Evolutionary conservation across 1,140 invertebrate genomes (phyloP).

Genomic region (Drosophila yakuba): DNA sequence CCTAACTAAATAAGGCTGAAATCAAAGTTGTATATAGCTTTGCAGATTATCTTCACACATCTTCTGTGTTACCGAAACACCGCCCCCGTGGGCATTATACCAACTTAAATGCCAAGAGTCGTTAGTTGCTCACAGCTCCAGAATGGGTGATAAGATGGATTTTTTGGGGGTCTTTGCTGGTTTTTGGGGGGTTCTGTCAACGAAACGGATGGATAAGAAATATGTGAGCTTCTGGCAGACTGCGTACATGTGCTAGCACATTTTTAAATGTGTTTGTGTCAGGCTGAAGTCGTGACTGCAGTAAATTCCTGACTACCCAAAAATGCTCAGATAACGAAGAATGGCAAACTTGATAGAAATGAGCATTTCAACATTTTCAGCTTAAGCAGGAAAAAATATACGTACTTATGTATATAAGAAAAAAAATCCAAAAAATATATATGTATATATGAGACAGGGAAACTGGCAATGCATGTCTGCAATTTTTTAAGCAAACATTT

Average conservation of each 20-base stretch:
- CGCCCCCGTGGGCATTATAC: slow-evolving; percentile 28
- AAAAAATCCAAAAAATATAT: not conserved
- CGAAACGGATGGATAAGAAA: slow-evolving; percentile 27
- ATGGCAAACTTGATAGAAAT: slow-evolving; percentile 47
- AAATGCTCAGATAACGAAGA: slow-evolving; percentile 47
- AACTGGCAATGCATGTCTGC: slow-evolving; percentile 67
- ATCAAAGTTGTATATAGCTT: slow-evolving; percentile 38
- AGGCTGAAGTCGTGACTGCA: slow-evolving; percentile 70
- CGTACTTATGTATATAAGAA: not conserved
- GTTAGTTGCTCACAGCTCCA: slow-evolving; percentile 27
- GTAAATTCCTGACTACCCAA: slow-evolving; percentile 66
- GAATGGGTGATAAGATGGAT: slow-evolving; percentile 15
- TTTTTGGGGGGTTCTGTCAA: slow-evolving; percentile 32
- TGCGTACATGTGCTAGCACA: slow-evolving; percentile 60
- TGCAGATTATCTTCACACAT: slow-evolving; percentile 40
- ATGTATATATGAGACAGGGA: slow-evolving; percentile 6
- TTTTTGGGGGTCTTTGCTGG: not conserved
- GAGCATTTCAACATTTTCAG: slow-evolving; percentile 67
- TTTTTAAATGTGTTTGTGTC: slow-evolving; percentile 76
- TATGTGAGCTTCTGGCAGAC: slow-evolving; percentile 46
- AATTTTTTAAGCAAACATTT: slow-evolving; percentile 80
- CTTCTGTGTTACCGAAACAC: slow-evolving; percentile 3
- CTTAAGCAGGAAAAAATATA: slow-evolving; percentile 19
- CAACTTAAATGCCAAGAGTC: slow-evolving; percentile 53
- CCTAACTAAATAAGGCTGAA: slow-evolving; percentile 3